phyloP scores from a whole-genome alignment of 2,888 invertebrate genomes.

The Isotomurus palustris region DNA sequence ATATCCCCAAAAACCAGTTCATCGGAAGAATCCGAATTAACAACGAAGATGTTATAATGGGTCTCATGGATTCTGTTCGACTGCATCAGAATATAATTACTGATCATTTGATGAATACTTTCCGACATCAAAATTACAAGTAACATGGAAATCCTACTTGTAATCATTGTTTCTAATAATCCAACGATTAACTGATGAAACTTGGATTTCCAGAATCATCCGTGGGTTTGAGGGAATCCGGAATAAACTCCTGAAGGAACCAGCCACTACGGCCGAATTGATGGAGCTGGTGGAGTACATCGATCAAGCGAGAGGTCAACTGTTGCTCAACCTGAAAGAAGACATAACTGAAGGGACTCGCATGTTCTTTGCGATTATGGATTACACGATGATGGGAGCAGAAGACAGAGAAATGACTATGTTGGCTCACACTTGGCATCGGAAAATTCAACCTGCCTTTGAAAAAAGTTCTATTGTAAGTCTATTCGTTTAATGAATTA shows the following conservation, averaged over 20 bases:
- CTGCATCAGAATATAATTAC: slow-evolving; percentile 27
- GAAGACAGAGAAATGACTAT: slow-evolving; percentile 76
- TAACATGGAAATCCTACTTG: slow-evolving; percentile 3
- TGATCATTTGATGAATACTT: slow-evolving; percentile 16
- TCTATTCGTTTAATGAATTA: background rate
- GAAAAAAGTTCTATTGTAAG: slow-evolving; percentile 64
- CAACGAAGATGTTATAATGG: slow-evolving; percentile 40
- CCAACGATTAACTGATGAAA: background rate
- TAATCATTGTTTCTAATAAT: background rate
- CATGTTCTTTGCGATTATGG: slow-evolving; percentile 66
- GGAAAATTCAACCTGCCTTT: slow-evolving; percentile 72
- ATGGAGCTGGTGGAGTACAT: slow-evolving; percentile 77
- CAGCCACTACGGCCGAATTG: slow-evolving; percentile 73
- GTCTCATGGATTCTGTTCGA: slow-evolving; percentile 34
- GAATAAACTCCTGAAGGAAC: slow-evolving; percentile 64
- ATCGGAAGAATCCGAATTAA: slow-evolving; percentile 35
- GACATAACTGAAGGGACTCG: slow-evolving; percentile 64
- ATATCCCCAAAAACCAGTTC: slow-evolving; percentile 41
- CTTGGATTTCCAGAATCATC: slow-evolving; percentile 50
- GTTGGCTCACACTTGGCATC: slow-evolving; percentile 77
- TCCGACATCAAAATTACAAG: slow-evolving; percentile 32
- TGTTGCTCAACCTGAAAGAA: slow-evolving; percentile 64
- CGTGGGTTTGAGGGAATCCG: slow-evolving; percentile 67
- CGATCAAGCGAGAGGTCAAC: slow-evolving; percentile 67
- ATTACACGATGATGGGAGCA: slow-evolving; percentile 66